A percentile compares a stretch with the other conserved stretches of the same genome.
Conservation (phyloP, 2,888 invertebrate species). For the Uloborus plumipes region DNA sequence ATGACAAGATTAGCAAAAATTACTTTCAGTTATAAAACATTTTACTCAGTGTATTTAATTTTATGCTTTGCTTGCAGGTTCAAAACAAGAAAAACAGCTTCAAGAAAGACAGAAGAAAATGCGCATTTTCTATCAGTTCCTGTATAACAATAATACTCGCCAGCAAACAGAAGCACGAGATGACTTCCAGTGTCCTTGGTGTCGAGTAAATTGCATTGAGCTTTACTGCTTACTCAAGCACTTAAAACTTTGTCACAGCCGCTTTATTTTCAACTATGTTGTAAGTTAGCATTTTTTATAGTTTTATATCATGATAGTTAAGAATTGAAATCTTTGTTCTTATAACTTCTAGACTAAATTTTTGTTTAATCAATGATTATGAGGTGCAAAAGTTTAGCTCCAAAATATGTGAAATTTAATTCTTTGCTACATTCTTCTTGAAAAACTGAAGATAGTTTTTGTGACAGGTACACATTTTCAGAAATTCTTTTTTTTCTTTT, state of each 20-base stretch:
- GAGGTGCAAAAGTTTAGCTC: no score
- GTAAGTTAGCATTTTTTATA: conserved; percentile 75
- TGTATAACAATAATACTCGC: conserved; percentile 93
- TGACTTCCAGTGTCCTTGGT: conserved; percentile 96
- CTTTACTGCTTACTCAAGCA: conserved; percentile 93
- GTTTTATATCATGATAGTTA: no score
- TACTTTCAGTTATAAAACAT: no score
- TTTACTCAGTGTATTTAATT: neutral
- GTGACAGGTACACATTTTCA: no score
- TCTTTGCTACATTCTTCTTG: no score
- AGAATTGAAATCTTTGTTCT: no score
- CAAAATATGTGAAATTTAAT: no score
- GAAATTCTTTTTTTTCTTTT: no score
- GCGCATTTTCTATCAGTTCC: conserved; percentile 94
- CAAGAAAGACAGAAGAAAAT: conserved; percentile 69
- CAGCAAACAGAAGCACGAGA: conserved; percentile 96
- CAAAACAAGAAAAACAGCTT: conserved; percentile 13
- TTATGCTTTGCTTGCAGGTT: conserved; percentile 8
- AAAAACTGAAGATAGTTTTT: no score
- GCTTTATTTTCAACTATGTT: conserved; percentile 93
- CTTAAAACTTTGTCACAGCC: conserved; percentile 90
- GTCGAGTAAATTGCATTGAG: conserved; percentile 88
- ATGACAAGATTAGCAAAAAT: no score
- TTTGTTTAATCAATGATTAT: no score
- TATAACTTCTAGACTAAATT: no score